These are phyloP conservation scores for Candoia aspera DNA, from an alignment of 2,113 vertebrate species.

Conservation along the genomic window DNA sequence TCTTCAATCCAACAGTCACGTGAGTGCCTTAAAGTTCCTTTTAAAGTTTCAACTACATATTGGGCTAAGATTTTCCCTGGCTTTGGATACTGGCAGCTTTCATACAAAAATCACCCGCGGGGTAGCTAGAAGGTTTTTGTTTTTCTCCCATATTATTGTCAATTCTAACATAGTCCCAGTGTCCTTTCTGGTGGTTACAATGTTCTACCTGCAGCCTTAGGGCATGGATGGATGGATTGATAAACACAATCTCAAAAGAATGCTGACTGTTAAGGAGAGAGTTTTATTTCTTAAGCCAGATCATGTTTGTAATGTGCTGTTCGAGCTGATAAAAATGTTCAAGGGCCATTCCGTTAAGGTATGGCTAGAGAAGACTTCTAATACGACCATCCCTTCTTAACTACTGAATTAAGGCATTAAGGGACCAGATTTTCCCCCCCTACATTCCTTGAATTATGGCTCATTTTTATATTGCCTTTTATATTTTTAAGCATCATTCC, in stretches of 20 bases:
- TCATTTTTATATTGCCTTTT: background rate
- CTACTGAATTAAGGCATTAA: background rate
- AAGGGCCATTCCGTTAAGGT: background rate
- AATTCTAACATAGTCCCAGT: background rate
- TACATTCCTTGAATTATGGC: background rate
- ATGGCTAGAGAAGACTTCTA: background rate
- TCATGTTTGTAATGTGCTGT: constrained; percentile 20
- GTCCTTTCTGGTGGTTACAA: constrained; percentile 2
- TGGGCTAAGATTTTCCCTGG: constrained; percentile 28
- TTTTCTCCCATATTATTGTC: background rate
- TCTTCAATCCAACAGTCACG: constrained; percentile 41
- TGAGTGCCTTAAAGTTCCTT: constrained; percentile 58
- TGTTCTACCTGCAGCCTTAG: background rate
- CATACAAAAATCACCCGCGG: background rate
- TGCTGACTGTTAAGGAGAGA: constrained; percentile 1
- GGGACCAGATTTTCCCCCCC: background rate
- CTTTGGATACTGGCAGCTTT: background rate
- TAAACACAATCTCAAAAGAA: background rate
- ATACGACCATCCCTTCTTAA: background rate
- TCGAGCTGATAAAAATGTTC: background rate
- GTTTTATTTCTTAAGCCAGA: constrained; percentile 30
- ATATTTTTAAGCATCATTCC: background rate
- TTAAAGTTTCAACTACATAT: background rate
- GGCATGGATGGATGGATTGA: background rate
- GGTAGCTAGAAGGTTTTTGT: background rate